These are phyloP conservation scores for Pardalotus punctatus DNA, from an alignment of 2,113 vertebrate genomes.

Conservation along the genomic window DNA sequence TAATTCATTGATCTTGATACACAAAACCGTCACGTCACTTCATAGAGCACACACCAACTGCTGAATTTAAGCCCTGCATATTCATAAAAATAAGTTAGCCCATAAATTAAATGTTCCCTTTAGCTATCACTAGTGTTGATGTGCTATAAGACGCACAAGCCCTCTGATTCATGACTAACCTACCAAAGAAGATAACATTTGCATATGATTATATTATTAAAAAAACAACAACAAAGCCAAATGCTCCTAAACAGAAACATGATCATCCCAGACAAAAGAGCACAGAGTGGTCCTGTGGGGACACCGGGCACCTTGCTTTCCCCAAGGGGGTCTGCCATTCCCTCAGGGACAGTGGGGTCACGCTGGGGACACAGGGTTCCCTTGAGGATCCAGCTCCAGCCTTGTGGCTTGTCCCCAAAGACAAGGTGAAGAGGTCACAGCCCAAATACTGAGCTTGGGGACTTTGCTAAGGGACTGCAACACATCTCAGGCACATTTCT, in stretches of 20 bases:
- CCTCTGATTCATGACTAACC: conserved; percentile 71
- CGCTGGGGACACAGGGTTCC: not conserved
- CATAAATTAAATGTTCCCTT: conserved; percentile 71
- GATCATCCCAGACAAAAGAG: conserved; percentile 56
- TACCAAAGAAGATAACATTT: conserved; percentile 68
- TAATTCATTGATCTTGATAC: conserved; percentile 70
- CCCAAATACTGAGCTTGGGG: not conserved
- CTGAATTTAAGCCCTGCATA: conserved; percentile 68
- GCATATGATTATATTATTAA: conserved; percentile 66
- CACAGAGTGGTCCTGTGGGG: not conserved
- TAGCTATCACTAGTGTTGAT: conserved; percentile 64
- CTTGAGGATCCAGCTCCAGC: not conserved
- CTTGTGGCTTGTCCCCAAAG: not conserved
- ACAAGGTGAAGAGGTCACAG: not conserved
- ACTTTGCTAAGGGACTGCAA: not conserved
- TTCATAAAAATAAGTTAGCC: conserved; percentile 70
- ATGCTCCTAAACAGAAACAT: not conserved
- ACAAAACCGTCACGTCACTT: conserved; percentile 65
- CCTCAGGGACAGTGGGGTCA: not conserved
- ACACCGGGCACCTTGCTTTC: not conserved
- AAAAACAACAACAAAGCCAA: conserved; percentile 68
- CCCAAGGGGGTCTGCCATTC: not conserved
- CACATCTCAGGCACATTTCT: not conserved
- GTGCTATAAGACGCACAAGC: conserved; percentile 65
- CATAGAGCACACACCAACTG: conserved; percentile 70